Percentiles rank a stretch among this genome's conserved stretches.
Conservation (phyloP, 30 jellyfish, hydroid and myxozoan genomes). For the Phacellophora camtschatica region DNA sequence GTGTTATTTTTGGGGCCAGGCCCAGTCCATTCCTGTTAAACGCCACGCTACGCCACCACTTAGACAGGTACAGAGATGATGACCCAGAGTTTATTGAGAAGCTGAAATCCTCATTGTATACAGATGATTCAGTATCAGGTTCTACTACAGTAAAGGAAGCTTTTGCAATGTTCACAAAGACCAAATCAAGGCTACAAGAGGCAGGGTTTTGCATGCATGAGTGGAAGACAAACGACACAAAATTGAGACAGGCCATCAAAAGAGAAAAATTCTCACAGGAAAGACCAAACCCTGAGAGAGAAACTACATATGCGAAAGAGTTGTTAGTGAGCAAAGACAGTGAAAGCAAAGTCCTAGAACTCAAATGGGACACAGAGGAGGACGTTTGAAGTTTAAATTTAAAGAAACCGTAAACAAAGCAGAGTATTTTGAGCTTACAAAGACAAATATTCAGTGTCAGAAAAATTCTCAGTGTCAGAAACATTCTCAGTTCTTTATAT, state of each 20-base stretch:
- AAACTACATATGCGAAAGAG: background rate
- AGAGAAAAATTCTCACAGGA: background rate
- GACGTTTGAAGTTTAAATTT: background rate
- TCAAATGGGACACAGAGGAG: background rate
- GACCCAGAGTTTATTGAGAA: background rate
- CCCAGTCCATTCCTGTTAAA: slow-evolving; percentile 7
- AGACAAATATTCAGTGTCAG: background rate
- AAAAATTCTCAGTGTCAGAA: too few relatives aligned
- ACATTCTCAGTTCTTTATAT: too few relatives aligned
- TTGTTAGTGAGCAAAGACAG: background rate
- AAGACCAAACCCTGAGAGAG: background rate
- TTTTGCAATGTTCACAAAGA: background rate
- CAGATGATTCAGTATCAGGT: background rate
- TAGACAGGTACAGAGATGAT: too few relatives aligned
- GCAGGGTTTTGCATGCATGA: background rate
- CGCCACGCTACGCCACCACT: background rate
- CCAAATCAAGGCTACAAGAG: background rate
- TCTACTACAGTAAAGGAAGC: background rate
- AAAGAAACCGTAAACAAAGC: background rate
- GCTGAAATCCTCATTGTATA: background rate
- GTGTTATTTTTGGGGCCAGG: slow-evolving; percentile 20
- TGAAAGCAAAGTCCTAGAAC: background rate
- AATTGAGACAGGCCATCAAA: background rate
- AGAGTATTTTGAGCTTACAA: background rate
- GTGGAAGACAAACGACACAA: background rate